Conservation (phyloP, 92 coral and sea anemone genomes). For the Plumapathes pennacea region DNA sequence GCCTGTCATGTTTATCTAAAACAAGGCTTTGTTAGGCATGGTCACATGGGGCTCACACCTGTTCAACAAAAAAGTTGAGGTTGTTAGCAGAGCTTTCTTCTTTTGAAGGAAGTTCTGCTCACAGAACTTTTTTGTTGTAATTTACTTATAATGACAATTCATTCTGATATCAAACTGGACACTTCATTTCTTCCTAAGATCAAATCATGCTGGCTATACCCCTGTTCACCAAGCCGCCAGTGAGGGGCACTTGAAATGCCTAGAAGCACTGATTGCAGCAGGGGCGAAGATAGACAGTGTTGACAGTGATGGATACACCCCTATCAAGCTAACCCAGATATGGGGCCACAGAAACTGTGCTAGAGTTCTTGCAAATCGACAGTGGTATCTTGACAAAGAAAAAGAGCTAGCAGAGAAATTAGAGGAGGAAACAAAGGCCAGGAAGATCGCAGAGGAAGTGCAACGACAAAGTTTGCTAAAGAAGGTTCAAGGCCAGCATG, state of each 20-base stretch:
- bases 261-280: constrained; percentile 63
- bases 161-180: background rate
- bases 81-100: too few species aligned
- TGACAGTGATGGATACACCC: constrained; percentile 77
- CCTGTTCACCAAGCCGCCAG: constrained; percentile 94
- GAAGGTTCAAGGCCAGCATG: constrained; percentile 65
- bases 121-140: background rate
- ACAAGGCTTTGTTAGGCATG: too few species aligned
- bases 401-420: constrained; percentile 58
- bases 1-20: too few species aligned
- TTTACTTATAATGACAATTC: background rate
- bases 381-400: constrained; percentile 92
- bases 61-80: too few species aligned
- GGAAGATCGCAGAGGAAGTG: constrained; percentile 69
- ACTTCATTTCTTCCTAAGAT: constrained; percentile 30
- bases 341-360: constrained; percentile 97
- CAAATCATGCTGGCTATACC: constrained; percentile 74
- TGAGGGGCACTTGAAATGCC: constrained; percentile 89
- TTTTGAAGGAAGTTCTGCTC: too few species aligned
- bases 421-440: constrained; percentile 52
- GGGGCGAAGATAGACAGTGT: constrained; percentile 70
- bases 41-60: too few species aligned
- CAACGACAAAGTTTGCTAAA: constrained; percentile 55
- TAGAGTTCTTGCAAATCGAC: constrained; percentile 76
- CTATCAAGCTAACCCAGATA: constrained; percentile 88